These are phyloP conservation scores for Mesoclemmys tuberculata DNA, from an alignment of 2,113 vertebrate genomes.

Conservation along the genomic window DNA sequence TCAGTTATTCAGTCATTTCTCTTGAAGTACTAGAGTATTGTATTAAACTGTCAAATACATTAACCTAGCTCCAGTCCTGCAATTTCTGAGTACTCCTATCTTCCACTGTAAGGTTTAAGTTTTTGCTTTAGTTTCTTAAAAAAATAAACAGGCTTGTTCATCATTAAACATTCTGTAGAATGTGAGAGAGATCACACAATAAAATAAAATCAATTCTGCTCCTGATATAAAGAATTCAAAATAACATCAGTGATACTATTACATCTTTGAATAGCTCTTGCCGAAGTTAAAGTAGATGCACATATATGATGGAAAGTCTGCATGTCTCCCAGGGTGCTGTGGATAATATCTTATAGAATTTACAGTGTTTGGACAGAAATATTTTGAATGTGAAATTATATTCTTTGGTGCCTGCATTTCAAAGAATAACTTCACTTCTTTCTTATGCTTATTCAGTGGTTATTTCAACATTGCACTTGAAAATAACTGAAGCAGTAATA, in stretches of 20 bases:
- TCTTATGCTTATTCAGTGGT: conserved; percentile 26
- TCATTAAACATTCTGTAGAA: not conserved
- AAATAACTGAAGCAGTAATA: conserved; percentile 29
- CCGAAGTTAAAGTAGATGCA: not conserved
- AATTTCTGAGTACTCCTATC: not conserved
- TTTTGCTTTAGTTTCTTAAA: not conserved
- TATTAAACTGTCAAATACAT: not conserved
- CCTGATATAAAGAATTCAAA: not conserved
- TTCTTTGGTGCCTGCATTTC: not conserved
- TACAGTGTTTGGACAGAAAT: not conserved
- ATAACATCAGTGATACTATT: not conserved
- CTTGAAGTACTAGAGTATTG: not conserved
- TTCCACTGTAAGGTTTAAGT: not conserved
- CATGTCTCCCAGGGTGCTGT: not conserved
- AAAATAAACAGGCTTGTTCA: not conserved
- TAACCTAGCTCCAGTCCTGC: not conserved
- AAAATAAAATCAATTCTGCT: not conserved
- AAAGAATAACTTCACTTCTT: conserved; percentile 1
- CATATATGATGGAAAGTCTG: not conserved
- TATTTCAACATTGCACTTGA: conserved; percentile 17
- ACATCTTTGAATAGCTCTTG: not conserved
- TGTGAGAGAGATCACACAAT: not conserved
- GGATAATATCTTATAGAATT: not conserved
- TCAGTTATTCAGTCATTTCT: not conserved
- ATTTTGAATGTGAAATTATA: conserved; percentile 3